Evolutionary conservation across 2,888 invertebrate species (phyloP).

Genomic region (Philhelius pedissequus): DNA sequence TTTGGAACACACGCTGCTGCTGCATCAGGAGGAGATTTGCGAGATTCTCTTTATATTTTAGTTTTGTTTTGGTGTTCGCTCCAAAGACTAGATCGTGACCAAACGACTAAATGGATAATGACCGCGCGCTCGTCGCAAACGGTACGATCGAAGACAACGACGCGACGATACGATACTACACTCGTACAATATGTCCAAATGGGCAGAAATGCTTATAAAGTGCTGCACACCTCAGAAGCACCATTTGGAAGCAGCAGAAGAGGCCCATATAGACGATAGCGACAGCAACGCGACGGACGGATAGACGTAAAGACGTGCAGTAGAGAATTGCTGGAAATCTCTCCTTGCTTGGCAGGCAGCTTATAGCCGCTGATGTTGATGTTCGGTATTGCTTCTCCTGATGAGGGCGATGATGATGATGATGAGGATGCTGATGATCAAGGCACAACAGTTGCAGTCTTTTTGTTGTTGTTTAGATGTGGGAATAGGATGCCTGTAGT

Average conservation of each 20-base stretch:
- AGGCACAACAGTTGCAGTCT: constrained; percentile 57
- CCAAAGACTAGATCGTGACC: constrained; percentile 76
- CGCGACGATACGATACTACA: constrained; percentile 37
- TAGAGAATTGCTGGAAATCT: constrained; percentile 31
- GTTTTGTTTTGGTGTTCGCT: constrained; percentile 24
- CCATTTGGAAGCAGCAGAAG: constrained; percentile 46
- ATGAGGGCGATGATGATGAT: constrained; percentile 18
- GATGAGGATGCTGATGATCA: constrained; percentile 58
- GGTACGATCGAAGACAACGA: constrained; percentile 37
- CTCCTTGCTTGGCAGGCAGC: constrained; percentile 22
- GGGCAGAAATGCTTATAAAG: constrained; percentile 63
- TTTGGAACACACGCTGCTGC: background rate
- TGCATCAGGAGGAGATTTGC: constrained; percentile 45
- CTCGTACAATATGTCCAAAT: constrained; percentile 67
- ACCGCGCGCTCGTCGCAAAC: constrained; percentile 71
- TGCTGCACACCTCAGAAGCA: constrained; percentile 68
- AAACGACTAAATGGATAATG: constrained; percentile 79
- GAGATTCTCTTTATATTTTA: constrained; percentile 26
- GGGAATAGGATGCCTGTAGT: constrained; percentile 17
- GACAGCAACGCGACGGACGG: background rate
- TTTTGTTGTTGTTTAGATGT: constrained; percentile 29
- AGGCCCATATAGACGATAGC: constrained; percentile 3
- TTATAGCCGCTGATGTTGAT: constrained; percentile 32
- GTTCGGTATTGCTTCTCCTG: constrained; percentile 22
- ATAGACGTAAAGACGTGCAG: background rate